These are phyloP conservation scores for Dendrolimus punctatus DNA, from an alignment of 1,140 invertebrate genomes.

Conservation along the genomic window DNA sequence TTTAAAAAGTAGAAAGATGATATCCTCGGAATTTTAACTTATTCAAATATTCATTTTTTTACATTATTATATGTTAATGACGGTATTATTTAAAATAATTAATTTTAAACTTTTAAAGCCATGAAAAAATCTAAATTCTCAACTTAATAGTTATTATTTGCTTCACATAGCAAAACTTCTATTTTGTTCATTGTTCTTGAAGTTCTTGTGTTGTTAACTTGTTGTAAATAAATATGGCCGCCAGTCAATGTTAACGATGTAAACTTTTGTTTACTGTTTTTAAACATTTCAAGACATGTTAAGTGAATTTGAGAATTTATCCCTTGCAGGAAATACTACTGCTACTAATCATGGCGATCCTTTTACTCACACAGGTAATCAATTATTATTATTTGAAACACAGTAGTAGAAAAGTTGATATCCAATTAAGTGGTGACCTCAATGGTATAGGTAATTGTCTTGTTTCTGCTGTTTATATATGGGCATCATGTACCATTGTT, in stretches of 20 bases:
- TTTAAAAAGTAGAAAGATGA: no score
- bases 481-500: slow-evolving; percentile 57
- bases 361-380: slow-evolving; percentile 62
- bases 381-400: slow-evolving; percentile 13
- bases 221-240: slow-evolving; percentile 69
- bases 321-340: slow-evolving; percentile 64
- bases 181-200: neutral
- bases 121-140: no score
- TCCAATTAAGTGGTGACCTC: slow-evolving; percentile 52
- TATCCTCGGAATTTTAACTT: no score
- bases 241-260: slow-evolving; percentile 59
- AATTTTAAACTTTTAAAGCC: no score
- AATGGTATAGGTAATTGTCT: slow-evolving; percentile 38
- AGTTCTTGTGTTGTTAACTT: no score
- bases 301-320: slow-evolving; percentile 71
- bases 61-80: no score
- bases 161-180: neutral
- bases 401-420: slow-evolving; percentile 43
- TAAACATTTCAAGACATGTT: slow-evolving; percentile 62
- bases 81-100: no score
- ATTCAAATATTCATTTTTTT: no score
- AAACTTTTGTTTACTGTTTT: slow-evolving; percentile 65
- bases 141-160: no score
- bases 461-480: slow-evolving; percentile 17
- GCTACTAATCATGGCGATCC: slow-evolving; percentile 65